Conservation (phyloP, 2,888 invertebrate species). For the Dicyrtomina minuta region DNA sequence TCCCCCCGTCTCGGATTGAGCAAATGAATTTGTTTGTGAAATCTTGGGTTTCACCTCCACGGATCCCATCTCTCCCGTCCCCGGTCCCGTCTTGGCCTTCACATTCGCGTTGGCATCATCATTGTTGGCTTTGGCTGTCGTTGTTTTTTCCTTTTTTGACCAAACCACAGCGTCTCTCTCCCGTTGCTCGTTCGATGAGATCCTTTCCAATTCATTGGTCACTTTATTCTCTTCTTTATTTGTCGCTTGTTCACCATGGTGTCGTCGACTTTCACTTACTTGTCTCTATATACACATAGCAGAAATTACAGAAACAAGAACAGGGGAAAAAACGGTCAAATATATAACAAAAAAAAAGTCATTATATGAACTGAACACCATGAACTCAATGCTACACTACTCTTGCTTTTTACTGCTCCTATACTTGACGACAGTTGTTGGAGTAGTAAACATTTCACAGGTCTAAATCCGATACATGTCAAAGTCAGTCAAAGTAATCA, state of each 20-base stretch:
- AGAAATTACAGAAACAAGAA: not conserved
- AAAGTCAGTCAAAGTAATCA: no score
- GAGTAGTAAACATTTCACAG: no score
- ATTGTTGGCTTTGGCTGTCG: not conserved
- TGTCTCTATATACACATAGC: not conserved
- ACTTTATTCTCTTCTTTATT: constrained; percentile 12
- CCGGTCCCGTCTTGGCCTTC: not conserved
- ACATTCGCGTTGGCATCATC: not conserved
- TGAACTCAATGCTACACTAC: no score
- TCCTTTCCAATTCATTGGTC: constrained; percentile 16
- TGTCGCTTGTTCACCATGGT: not conserved
- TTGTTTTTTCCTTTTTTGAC: constrained; percentile 10
- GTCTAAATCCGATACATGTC: no score
- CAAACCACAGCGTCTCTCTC: constrained; percentile 4
- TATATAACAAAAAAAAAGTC: no score
- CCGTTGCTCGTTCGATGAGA: constrained; percentile 18
- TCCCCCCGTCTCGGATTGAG: not conserved
- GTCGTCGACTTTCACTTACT: not conserved
- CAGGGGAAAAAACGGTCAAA: not conserved
- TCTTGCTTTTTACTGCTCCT: no score
- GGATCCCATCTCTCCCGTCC: no score
- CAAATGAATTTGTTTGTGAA: constrained; percentile 9
- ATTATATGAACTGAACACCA: no score
- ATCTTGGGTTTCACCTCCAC: constrained; percentile 1
- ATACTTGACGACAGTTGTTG: no score